phyloP scores from a whole-genome alignment of 2,888 invertebrate species.

The Zelleria hepariella region DNA sequence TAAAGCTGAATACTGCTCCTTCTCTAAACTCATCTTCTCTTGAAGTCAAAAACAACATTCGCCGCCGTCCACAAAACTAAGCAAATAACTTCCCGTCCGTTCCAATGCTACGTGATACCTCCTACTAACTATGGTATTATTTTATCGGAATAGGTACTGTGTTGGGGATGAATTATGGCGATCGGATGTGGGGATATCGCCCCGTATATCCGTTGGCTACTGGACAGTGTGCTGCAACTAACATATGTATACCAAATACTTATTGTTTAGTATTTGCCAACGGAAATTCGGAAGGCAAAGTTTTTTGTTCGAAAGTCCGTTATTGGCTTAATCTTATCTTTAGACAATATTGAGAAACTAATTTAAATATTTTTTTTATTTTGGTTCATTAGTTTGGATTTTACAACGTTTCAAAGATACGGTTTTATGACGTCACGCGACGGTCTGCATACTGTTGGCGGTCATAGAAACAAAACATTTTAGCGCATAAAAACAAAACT shows the following conservation, averaged over 20 bases:
- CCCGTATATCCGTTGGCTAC: neutral
- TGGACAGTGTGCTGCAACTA: neutral
- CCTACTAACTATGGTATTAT: neutral
- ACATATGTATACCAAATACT: too few relatives aligned
- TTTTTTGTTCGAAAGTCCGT: too few relatives aligned
- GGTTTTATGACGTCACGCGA: too few relatives aligned
- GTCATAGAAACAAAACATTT: too few relatives aligned
- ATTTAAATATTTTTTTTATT: too few relatives aligned
- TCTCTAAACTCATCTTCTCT: neutral
- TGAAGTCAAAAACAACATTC: neutral
- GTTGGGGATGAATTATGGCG: neutral
- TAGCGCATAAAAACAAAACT: too few relatives aligned
- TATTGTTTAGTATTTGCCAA: neutral
- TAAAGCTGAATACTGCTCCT: too few relatives aligned
- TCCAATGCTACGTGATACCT: neutral
- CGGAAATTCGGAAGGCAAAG: neutral
- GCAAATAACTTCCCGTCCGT: neutral
- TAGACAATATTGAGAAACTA: too few relatives aligned
- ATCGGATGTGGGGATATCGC: neutral
- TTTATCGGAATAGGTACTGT: neutral
- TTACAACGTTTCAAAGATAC: too few relatives aligned
- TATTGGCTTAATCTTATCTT: too few relatives aligned
- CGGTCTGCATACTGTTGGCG: too few relatives aligned
- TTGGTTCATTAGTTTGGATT: too few relatives aligned
- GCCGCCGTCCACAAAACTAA: neutral